Base-by-base conservation (phyloP, 2,797 vertebrate genomes). In the Serranus cabrilla region DNA sequence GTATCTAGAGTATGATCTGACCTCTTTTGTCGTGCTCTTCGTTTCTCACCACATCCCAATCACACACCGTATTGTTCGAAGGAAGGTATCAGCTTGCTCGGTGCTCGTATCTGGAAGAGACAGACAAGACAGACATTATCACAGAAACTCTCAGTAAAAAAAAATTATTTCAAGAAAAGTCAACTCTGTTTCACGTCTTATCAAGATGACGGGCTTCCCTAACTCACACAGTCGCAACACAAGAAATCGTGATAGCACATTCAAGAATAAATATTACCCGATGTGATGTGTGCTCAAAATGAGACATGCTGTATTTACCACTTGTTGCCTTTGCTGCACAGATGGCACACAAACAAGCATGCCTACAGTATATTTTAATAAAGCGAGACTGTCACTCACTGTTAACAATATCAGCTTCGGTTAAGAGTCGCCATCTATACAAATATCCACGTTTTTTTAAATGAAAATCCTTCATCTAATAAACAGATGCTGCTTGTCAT, bases 1-100 rank as follows among this genome's bases (percentile, higher is more conserved):
- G 69, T 75, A 89, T 91, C 90, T 87, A 51, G 84, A 90, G 89
- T 87, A 87, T 86, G 81, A 91, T 92, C 92, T 95, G 93, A 94
- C 93, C 94, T 93, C 87, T 69, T 95, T 94, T 83, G 83, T 78
- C 72, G 71, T 71, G 86, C 74, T 87, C 76, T 82, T 77, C 66
- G 56, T 71, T 81, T 92, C 88, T 89, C 85, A 92, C 91, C 83
- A 85, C 90, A 90, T 89, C 89, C 76, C 75, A 91, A 83, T 87
- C 80, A 66, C 79, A 58, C 70, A 49, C 66, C 72, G 69, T 58
- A 71, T 83, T 78, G 85, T 82, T 89, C 72, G n/a, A 57, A 62
- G 37, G 55, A 75, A 62, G 20, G 42, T 63, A 76, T 87, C 82
- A 10, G 50, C 76, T 81, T 64, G 74, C 71, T 46, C 68, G 5